Percentiles rank a stretch among this genome's conserved stretches.
These are phyloP conservation scores for Spisula solida DNA, from an alignment of 2,888 invertebrate species.

Conservation along the genomic window DNA sequence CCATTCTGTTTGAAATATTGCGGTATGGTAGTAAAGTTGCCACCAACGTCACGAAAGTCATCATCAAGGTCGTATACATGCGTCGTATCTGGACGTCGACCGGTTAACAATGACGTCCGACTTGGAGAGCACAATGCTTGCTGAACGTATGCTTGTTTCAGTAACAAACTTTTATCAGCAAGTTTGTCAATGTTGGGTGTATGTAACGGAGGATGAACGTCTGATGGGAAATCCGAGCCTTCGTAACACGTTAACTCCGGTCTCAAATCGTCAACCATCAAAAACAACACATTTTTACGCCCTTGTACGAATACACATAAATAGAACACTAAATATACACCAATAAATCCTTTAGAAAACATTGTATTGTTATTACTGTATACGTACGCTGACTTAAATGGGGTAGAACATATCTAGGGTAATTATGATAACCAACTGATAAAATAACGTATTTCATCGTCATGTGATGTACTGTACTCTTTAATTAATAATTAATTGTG, in stretches of 20 bases:
- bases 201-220: constrained; percentile 87
- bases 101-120: constrained; percentile 71
- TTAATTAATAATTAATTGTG: too few relatives aligned
- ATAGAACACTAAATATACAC: too few relatives aligned
- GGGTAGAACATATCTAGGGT: too few relatives aligned
- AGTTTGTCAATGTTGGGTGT: constrained; percentile 75
- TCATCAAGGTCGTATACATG: constrained; percentile 52
- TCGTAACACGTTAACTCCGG: constrained; percentile 63
- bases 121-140: constrained; percentile 69
- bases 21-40: constrained; percentile 74
- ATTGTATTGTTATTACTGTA: too few relatives aligned
- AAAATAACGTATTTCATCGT: too few relatives aligned
- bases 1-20: constrained; percentile 73
- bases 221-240: constrained; percentile 63
- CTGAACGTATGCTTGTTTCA: constrained; percentile 71
- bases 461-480: too few relatives aligned
- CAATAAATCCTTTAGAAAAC: too few relatives aligned
- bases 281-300: constrained; percentile 67
- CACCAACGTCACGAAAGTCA: constrained; percentile 72
- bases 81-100: constrained; percentile 76
- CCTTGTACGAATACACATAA: not conserved
- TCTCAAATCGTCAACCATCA: constrained; percentile 68
- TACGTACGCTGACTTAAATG: too few relatives aligned
- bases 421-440: too few relatives aligned
- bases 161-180: constrained; percentile 69